Evolutionary conservation across 1,140 invertebrate species (phyloP).

Genomic region (Trichonephila clavipes): DNA sequence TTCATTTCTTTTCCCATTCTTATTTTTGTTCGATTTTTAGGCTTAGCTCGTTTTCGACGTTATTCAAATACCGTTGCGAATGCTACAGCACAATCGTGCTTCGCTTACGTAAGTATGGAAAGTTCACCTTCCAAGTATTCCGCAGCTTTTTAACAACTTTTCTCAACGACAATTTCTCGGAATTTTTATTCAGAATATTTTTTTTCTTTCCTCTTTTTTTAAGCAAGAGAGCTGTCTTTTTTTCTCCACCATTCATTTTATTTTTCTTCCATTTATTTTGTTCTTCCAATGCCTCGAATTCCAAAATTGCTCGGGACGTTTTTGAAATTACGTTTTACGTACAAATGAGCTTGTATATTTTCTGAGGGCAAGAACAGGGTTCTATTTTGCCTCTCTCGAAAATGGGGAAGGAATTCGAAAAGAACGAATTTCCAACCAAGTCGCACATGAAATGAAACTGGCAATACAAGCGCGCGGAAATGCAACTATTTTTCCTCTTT

Average conservation of each 20-base stretch:
- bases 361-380: not conserved
- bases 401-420: not conserved
- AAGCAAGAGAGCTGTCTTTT: not conserved
- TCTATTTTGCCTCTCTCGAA: not conserved
- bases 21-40: no score
- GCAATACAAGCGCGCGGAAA: not conserved
- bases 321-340: constrained; percentile 28
- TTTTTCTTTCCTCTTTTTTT: not conserved
- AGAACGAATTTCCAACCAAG: not conserved
- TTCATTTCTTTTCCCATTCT: not conserved
- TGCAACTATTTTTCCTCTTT: not conserved
- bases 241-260: not conserved
- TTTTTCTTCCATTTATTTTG: not conserved
- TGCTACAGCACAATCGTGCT: not conserved
- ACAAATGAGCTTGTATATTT: constrained; percentile 4
- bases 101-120: not conserved
- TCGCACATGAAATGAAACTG: not conserved
- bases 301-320: not conserved
- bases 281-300: not conserved
- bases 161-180: not conserved
- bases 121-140: not conserved
- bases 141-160: not conserved
- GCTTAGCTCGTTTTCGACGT: not conserved
- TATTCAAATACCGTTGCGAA: not conserved
- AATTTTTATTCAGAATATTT: not conserved